Evolutionary conservation across 2,888 invertebrate species (phyloP).

Genomic region (Stramonita haemastoma): DNA sequence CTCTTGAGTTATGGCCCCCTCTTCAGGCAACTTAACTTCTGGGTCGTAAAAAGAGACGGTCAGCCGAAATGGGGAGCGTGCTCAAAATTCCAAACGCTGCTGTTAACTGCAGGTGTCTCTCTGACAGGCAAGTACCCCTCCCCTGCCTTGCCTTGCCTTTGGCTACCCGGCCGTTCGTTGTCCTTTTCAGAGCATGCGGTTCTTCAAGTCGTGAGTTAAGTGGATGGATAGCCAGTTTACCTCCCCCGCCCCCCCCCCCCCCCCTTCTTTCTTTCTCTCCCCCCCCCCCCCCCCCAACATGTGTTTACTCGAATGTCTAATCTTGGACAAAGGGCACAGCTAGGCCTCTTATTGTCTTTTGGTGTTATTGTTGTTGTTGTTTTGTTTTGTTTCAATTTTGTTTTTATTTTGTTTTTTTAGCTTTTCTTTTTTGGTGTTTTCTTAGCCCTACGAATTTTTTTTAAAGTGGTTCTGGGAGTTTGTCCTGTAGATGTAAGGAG

Average conservation of each 20-base stretch:
- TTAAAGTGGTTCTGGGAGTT: too few species aligned
- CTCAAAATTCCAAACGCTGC: background rate
- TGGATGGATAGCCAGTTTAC: background rate
- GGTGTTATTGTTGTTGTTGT: too few species aligned
- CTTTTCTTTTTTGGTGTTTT: too few species aligned
- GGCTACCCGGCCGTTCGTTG: background rate
- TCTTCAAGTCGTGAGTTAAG: background rate
- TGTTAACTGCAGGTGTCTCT: constrained; percentile 3
- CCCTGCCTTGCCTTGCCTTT: too few species aligned
- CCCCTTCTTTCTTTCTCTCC: background rate
- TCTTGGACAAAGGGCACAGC: too few species aligned
- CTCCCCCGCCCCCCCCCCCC: background rate
- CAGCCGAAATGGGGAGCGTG: background rate
- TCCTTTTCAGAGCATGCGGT: background rate
- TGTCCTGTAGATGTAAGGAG: too few species aligned
- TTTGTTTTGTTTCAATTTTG: too few species aligned
- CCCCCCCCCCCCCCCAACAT: background rate
- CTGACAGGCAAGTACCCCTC: background rate
- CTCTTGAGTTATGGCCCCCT: background rate
- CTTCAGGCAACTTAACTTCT: background rate
- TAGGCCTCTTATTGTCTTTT: too few species aligned
- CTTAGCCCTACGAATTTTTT: too few species aligned
- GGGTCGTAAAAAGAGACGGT: constrained; percentile 16
- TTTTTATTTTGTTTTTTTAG: too few species aligned
- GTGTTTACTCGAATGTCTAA: background rate